phyloP scores from a whole-genome alignment of 2,888 invertebrate species.

The Psylliodes chrysocephalus region DNA sequence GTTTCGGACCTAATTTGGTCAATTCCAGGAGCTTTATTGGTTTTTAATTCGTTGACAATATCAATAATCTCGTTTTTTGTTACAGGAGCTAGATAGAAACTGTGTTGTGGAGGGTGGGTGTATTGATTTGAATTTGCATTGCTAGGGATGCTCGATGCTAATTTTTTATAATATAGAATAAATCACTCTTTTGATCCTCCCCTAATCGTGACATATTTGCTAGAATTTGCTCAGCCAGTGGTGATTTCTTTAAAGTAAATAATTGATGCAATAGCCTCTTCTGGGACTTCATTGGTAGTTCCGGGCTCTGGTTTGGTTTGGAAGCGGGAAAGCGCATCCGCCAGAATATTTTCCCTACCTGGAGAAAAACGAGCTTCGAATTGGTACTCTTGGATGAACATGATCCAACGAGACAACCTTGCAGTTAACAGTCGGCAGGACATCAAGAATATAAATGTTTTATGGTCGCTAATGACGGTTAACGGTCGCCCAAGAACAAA shows the following conservation, averaged over 20 bases:
- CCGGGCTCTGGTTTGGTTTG: too few relatives aligned
- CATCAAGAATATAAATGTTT: slow-evolving; percentile 47
- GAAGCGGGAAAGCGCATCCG: not conserved
- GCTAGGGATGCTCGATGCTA: too few relatives aligned
- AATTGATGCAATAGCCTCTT: not conserved
- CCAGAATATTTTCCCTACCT: slow-evolving; percentile 6
- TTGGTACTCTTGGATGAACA: slow-evolving; percentile 47
- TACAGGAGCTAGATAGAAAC: too few relatives aligned
- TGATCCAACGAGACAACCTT: slow-evolving; percentile 48
- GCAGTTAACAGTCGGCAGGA: slow-evolving; percentile 45
- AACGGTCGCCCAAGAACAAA: slow-evolving; percentile 45
- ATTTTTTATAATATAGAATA: too few relatives aligned
- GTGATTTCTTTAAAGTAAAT: not conserved
- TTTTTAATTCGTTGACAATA: too few relatives aligned
- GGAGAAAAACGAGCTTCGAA: not conserved
- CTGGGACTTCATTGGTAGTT: not conserved
- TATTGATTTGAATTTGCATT: too few relatives aligned
- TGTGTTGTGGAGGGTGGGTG: too few relatives aligned
- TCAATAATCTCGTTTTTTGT: too few relatives aligned
- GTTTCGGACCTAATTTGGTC: too few relatives aligned
- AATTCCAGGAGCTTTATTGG: too few relatives aligned
- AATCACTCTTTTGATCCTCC: not conserved
- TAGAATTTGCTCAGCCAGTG: not conserved
- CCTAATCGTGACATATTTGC: not conserved
- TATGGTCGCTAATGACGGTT: slow-evolving; percentile 49